Base-by-base conservation (phyloP, 2,797 vertebrate species). In the Gambusia yucatana region DNA sequence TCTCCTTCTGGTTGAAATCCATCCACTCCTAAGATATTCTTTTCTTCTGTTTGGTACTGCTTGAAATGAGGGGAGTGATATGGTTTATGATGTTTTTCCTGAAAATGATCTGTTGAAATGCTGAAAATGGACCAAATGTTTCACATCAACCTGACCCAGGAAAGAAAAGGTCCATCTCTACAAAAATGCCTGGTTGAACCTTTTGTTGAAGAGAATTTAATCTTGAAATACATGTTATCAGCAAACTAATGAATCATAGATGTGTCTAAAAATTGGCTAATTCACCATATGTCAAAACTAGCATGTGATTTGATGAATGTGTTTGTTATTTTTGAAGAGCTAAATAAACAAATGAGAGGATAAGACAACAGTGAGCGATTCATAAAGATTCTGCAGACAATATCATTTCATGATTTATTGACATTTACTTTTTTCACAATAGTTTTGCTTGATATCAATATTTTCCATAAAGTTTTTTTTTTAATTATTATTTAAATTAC, bases 321-420 rank as follows among this genome's bases (percentile, higher is more conserved):
- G 33, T 65, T 36, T 22, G 36, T 11, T 22, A 41, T 43, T 13
- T 36, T 41, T 25, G n/a, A 59, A 28, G n/a, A 4, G 43, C 41
- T 43, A 69, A 65, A 1, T 47, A 46, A 73, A 69, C 28, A 81
- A 13, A 55, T 3, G 80, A 72, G 2, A 8, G 8, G 1, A 10
- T 4, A 73, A 8, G 13, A 70, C 30, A 44, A 77, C 36, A 77
- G 25, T 48, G 9, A 69, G 11, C 48, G 22, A 84, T 70, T 77
- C 59, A 93, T 79, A 88, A 93, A 91, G 92, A 85, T 80, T 87
- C 59, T n/a, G 39, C 72, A 91, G 74, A 87, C 92, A 36, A 22
- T 90, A 93, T 91, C 88, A 93, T 94, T 96, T 91, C 91, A 94
- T 95, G 90, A 94, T 95, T 96, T 96, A 96, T 96, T 96, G 94